Base-by-base conservation (phyloP, 2,888 invertebrate genomes). In the Arge pagana region DNA sequence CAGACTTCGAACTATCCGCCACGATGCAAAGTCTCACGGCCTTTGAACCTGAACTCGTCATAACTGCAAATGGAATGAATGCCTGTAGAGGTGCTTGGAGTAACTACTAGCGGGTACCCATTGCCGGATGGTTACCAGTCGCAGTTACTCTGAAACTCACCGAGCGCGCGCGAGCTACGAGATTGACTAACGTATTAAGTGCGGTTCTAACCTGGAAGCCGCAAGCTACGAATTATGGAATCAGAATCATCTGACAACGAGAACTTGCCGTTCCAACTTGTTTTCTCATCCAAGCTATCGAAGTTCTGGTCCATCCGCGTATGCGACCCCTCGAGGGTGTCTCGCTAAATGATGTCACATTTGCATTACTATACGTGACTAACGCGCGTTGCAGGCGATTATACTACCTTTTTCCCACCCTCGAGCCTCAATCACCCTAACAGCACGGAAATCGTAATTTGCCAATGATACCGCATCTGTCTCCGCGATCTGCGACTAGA, bases 11-110 rank as follows among this genome's bases (percentile, higher is more conserved):
- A 42, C 26, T 28, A 16, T 5, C 16, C 8, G 31, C 59, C 54
- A 55, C 58, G 54, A 59, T 15, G 63, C 66, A 62, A 68, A 70
- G 64, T 72, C 72, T 70, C 73, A 72, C 73, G 72, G 71, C 72
- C 72, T 70, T 61, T 71, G 73, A 72, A 72, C 72, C 65, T 63
- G 65, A 63, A 70, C 71, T 70, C 72, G 68, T 72, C 72, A 71
- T 73, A 72, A 72, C 72, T 72, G 71, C 72, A 72, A 72, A 72
- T 72, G 70, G 71, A 71, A 73, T 71, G 73, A 72, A 70, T 71
- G 64, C 66, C 67, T 68, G 64, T 57, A 66, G 61, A 58, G 61
- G 63, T 58, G 45, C 48, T 59, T 39, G 66, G 63, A 63, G 68
- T 65, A 70, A 65, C 67, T 65, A 64, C 63, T 60, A 64, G n/a